A percentile compares a stretch with the other conserved stretches of the same genome.
phyloP scores from a whole-genome alignment of 2,888 invertebrate species.

The Helobdella robusta region DNA sequence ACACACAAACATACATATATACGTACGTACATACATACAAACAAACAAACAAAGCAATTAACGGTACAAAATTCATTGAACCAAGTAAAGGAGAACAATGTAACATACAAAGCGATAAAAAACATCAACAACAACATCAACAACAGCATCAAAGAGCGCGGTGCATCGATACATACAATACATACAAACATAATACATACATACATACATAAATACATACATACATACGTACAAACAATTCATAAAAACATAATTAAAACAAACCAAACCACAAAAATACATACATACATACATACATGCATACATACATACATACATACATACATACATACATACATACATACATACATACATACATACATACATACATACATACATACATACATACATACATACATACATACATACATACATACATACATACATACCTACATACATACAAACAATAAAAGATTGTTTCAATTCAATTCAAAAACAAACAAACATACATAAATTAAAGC shows the following conservation, averaged over 20 bases:
- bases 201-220: background rate
- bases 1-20: background rate
- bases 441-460: background rate
- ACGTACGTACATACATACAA: background rate
- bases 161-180: background rate
- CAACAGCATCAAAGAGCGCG: background rate
- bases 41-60: too few relatives aligned
- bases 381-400: conserved; percentile 24
- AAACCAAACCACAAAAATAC: background rate
- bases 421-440: conserved; percentile 22
- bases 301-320: background rate
- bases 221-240: background rate
- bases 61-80: too few relatives aligned
- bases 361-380: conserved; percentile 21
- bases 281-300: background rate
- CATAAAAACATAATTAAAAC: background rate
- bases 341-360: conserved; percentile 18
- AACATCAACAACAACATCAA: background rate
- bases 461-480: too few relatives aligned
- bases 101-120: too few relatives aligned
- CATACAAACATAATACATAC: background rate
- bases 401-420: conserved; percentile 22
- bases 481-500: too few relatives aligned
- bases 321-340: background rate
- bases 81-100: too few relatives aligned